Conservation (phyloP, 2,797 vertebrate genomes). For the Macroramphosus scolopax region DNA sequence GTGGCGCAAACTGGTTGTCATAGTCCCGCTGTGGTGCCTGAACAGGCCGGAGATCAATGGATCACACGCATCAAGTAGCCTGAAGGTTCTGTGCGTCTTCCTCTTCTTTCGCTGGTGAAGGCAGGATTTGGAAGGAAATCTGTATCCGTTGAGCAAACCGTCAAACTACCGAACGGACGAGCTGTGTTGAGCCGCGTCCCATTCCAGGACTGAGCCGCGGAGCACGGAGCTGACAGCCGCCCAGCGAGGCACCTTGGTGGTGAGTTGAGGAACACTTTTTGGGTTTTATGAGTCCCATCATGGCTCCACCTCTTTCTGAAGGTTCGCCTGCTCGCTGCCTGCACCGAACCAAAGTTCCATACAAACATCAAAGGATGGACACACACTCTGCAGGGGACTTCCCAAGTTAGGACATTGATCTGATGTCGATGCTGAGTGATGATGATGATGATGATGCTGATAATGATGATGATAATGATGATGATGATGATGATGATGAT, state of each 20-base stretch:
- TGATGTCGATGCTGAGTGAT: conserved; percentile 7
- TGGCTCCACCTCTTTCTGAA: conserved; percentile 73
- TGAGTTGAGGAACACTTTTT: conserved; percentile 48
- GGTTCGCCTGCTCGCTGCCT: conserved; percentile 20
- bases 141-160: too few relatives aligned
- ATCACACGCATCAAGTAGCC: background rate
- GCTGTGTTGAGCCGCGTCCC: too few relatives aligned
- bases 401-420: too few relatives aligned
- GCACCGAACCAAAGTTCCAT: conserved; percentile 28
- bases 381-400: too few relatives aligned
- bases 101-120: background rate
- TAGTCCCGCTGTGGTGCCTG: conserved; percentile 23
- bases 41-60: conserved; percentile 20
- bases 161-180: too few relatives aligned
- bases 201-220: conserved; percentile 1
- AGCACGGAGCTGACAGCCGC: conserved; percentile 29
- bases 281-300: conserved; percentile 62
- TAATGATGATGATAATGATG: background rate
- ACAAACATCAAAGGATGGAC: too few relatives aligned
- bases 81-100: conserved; percentile 10
- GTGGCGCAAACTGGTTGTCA: conserved; percentile 31
- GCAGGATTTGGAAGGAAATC: too few relatives aligned
- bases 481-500: background rate
- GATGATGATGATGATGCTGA: background rate
- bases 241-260: conserved; percentile 59